A percentile compares a stretch with the other conserved stretches of the same genome.
These are phyloP conservation scores for Clarias fuscus DNA, from an alignment of 2,797 vertebrate species.

Conservation along the genomic window DNA sequence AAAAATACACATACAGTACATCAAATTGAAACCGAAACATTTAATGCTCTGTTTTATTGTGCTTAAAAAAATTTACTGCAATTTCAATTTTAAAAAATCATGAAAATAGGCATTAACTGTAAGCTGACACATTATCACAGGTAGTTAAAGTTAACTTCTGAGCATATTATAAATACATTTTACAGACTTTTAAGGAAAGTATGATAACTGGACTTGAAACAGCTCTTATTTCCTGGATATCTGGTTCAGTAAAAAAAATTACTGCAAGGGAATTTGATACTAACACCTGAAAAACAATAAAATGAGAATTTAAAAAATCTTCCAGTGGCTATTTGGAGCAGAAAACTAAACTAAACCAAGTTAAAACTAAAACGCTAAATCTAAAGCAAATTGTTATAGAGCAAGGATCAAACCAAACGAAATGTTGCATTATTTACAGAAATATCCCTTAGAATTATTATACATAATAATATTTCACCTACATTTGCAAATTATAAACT, in stretches of 20 bases:
- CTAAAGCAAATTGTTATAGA: background rate
- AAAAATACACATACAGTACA: background rate
- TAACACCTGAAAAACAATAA: background rate
- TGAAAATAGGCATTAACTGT: background rate
- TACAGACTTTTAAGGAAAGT: background rate
- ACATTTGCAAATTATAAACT: background rate
- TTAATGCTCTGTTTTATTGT: conserved; percentile 3
- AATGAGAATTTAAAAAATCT: background rate
- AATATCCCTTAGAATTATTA: background rate
- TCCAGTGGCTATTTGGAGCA: background rate
- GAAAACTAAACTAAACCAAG: background rate
- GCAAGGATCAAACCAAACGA: background rate
- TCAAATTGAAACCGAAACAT: background rate
- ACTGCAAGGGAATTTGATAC: background rate
- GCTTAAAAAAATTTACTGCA: background rate
- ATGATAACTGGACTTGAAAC: background rate
- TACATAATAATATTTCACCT: background rate
- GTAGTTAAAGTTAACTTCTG: background rate
- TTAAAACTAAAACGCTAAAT: background rate
- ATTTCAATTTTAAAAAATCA: background rate
- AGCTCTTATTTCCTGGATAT: background rate
- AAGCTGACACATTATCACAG: background rate
- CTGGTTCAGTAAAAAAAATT: background rate
- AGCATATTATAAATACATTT: background rate
- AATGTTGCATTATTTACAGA: background rate